Base-by-base conservation (phyloP, 2,888 invertebrate genomes). In the Volucella inflata region DNA sequence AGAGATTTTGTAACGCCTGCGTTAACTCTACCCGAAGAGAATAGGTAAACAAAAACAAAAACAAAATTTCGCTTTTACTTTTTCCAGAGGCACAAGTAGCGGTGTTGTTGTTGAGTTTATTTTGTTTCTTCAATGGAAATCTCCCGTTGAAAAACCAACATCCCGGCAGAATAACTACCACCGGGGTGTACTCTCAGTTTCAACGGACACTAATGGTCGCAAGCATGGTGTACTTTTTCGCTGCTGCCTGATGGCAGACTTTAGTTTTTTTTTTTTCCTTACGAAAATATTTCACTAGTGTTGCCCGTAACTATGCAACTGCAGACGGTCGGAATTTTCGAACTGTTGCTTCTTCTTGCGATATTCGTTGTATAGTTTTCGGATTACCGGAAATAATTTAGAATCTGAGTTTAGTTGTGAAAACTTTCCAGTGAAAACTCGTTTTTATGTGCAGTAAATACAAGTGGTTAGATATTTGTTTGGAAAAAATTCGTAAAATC, bases 11-110 rank as follows among this genome's bases (percentile, higher is more conserved):
- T 2, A 44, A 11, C 72, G 78, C 16, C 9, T 16, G 65, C 42
- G 72, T 8, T 11, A 10, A 50, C 11, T 21, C 0, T 3, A 16
- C 2, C 1, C 11, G 6, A 44, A 46, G 55, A 50, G 21, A 38
- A 36, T 14, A 38, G n/a, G 50, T 64, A 64, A 79, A 83, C 64
- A 83, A 79, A 79, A 79, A 83, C 64, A 83, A 79, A 79, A 83
- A 68, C 74, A 70, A 74, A 83, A 12, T 50, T 83, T 83, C 79
- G 55, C 83, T 83, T 83, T 83, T 74, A 78, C 78, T 78, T 83
- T 82, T 55, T 11, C 67, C 40, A 14, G 42, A 51, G 65, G n/a
- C 3, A 14, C 59, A 50, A 59, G 10, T 12, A 36, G 60, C 67
- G 74, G 78, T 83, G 79, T 79, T 83, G 72, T 59, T 83, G 48